These are phyloP conservation scores for Lagodon rhomboides DNA, from an alignment of 2,797 vertebrate genomes.

Conservation along the genomic window DNA sequence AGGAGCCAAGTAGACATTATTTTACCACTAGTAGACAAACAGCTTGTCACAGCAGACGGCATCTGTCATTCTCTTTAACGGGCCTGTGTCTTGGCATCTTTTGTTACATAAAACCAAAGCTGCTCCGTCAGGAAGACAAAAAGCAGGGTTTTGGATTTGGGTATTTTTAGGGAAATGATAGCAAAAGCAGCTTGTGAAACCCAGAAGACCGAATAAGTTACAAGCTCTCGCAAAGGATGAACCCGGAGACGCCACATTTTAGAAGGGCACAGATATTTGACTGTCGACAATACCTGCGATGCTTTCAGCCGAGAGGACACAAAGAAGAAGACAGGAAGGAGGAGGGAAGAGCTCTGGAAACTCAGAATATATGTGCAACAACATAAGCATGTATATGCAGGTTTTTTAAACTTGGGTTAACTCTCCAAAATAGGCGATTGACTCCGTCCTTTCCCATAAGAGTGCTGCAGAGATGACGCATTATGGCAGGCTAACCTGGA, in stretches of 20 bases:
- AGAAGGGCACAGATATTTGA: constrained; percentile 25
- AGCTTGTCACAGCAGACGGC: constrained; percentile 68
- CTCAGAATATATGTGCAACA: too few species aligned
- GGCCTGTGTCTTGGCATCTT: constrained; percentile 48
- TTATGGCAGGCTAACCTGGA: too few species aligned
- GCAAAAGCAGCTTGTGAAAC: constrained; percentile 40
- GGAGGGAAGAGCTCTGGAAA: neutral
- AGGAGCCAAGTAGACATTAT: constrained; percentile 66
- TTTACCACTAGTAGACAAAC: constrained; percentile 71
- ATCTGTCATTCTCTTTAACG: constrained; percentile 74
- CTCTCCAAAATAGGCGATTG: too few species aligned
- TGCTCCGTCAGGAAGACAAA: constrained; percentile 45
- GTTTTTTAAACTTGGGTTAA: too few species aligned
- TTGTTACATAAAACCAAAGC: constrained; percentile 64
- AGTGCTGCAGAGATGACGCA: too few species aligned
- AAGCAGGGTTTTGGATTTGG: constrained; percentile 40
- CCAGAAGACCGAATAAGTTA: constrained; percentile 7
- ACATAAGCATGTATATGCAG: too few species aligned
- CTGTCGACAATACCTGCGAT: neutral
- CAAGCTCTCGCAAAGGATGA: neutral
- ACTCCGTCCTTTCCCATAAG: too few species aligned
- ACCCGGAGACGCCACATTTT: neutral
- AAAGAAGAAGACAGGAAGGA: constrained; percentile 5
- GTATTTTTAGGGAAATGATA: constrained; percentile 42
- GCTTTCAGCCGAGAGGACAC: constrained; percentile 11